Percentiles rank a stretch among this genome's conserved stretches.
These are phyloP conservation scores for Zhengitettix transpicula DNA, from an alignment of 2,888 invertebrate genomes.

Conservation along the genomic window DNA sequence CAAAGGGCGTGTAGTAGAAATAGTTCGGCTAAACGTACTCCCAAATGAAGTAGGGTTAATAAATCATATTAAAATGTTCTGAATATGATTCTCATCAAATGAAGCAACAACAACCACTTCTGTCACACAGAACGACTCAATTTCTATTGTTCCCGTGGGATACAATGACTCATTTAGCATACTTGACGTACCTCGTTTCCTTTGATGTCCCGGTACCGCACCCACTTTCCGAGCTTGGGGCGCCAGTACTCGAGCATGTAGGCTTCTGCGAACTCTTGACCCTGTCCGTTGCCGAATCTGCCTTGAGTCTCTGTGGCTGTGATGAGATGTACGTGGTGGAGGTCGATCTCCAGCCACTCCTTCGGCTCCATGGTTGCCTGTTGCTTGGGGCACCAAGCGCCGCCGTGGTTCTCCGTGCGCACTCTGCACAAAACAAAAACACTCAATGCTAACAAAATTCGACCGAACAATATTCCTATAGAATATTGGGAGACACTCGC, in stretches of 20 bases:
- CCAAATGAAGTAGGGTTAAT: no score
- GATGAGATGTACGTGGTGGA: slow-evolving; percentile 62
- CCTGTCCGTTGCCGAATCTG: slow-evolving; percentile 81
- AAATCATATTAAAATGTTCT: no score
- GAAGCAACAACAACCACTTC: no score
- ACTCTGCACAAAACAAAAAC: slow-evolving; percentile 44
- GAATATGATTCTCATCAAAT: no score
- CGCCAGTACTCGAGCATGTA: slow-evolving; percentile 76
- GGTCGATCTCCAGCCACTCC: slow-evolving; percentile 68
- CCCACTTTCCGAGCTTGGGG: slow-evolving; percentile 63
- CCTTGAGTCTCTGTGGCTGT: slow-evolving; percentile 72
- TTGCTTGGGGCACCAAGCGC: slow-evolving; percentile 83
- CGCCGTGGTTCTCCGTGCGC: slow-evolving; percentile 64
- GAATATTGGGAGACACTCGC: no score
- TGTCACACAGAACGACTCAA: no score
- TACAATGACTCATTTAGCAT: not conserved
- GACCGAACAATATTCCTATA: no score
- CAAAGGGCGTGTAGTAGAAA: no score
- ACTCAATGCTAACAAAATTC: not conserved
- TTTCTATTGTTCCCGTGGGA: not conserved
- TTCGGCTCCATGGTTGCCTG: slow-evolving; percentile 60
- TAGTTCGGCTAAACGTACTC: no score
- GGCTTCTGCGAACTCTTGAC: slow-evolving; percentile 70
- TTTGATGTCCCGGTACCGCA: slow-evolving; percentile 54
- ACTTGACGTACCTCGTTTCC: slow-evolving; percentile 54